Conservation (phyloP, 2,113 vertebrate species). For the Podilymbus podiceps region DNA sequence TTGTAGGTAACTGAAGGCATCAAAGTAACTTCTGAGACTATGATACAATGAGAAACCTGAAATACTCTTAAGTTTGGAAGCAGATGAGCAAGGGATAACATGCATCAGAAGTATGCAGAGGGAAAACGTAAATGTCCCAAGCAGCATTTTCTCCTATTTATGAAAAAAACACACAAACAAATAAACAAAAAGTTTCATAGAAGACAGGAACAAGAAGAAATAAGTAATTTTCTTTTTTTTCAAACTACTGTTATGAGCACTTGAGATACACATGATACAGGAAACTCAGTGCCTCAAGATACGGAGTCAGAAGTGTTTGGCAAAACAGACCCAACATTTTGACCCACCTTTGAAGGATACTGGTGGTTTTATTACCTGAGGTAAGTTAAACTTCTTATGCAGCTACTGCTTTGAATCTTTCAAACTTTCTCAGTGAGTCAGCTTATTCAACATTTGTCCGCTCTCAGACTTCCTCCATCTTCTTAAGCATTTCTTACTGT, state of each 20-base stretch:
- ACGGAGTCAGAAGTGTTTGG: neutral
- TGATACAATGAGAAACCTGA: neutral
- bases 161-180: neutral
- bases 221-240: neutral
- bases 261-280: neutral
- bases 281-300: neutral
- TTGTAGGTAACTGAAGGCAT: neutral
- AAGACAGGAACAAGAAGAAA: neutral
- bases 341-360: neutral
- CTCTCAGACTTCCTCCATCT: neutral
- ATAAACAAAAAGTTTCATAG: neutral
- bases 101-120: neutral
- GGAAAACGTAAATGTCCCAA: neutral
- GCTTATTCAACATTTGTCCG: neutral
- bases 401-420: neutral
- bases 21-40: neutral
- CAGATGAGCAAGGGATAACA: neutral
- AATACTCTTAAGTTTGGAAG: neutral
- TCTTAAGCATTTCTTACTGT: neutral
- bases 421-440: neutral
- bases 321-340: neutral
- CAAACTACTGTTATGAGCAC: neutral
- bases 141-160: neutral
- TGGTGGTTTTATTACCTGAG: neutral
- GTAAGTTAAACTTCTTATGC: neutral